These are phyloP conservation scores for Rhinichthys klamathensis DNA, from an alignment of 2,113 vertebrate genomes.

Conservation along the genomic window DNA sequence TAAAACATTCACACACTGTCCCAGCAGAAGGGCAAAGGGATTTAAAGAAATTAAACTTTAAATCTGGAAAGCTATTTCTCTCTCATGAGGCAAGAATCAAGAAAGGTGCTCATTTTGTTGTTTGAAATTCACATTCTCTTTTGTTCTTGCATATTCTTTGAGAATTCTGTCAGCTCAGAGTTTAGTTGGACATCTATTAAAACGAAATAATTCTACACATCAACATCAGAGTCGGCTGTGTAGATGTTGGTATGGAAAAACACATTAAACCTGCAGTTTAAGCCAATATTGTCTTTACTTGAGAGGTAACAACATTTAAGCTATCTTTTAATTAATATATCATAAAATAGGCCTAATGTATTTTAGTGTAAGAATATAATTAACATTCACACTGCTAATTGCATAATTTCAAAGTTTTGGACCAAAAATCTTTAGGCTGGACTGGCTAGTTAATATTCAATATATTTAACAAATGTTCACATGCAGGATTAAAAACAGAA, in stretches of 20 bases:
- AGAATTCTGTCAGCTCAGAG: background rate
- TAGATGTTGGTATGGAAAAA: background rate
- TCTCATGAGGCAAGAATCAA: slow-evolving; percentile 1
- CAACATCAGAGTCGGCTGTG: background rate
- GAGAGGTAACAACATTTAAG: background rate
- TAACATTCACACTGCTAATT: background rate
- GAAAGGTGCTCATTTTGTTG: slow-evolving; percentile 4
- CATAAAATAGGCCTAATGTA: background rate
- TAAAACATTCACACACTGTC: slow-evolving; percentile 21
- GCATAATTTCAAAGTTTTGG: background rate
- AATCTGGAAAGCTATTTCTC: slow-evolving; percentile 17
- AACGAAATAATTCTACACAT: background rate
- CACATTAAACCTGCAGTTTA: background rate
- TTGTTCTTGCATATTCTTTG: background rate
- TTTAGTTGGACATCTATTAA: background rate
- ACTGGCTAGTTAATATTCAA: background rate
- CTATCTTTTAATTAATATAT: background rate
- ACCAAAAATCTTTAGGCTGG: background rate
- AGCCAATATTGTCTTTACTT: background rate
- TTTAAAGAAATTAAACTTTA: slow-evolving; percentile 33
- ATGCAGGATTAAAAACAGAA: background rate
- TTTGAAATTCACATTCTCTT: background rate
- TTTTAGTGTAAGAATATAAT: background rate
- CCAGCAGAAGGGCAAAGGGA: slow-evolving; percentile 24
- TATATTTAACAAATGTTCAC: background rate